These are phyloP conservation scores for Hydraecia micacea DNA, from an alignment of 2,888 invertebrate genomes.

Conservation along the genomic window DNA sequence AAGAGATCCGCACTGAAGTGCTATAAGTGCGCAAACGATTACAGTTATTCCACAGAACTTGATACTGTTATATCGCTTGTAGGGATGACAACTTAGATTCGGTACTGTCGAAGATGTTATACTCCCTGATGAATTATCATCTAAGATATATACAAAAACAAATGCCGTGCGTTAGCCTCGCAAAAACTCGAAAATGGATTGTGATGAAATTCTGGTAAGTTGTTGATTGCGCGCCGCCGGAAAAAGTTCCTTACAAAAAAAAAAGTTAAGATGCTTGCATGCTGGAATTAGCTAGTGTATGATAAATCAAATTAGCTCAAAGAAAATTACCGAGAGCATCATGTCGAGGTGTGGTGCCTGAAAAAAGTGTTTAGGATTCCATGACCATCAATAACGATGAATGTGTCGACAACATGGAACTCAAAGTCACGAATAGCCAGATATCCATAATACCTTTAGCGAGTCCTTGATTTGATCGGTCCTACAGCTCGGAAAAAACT, in stretches of 20 bases:
- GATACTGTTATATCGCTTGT: slow-evolving; percentile 19
- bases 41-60: slow-evolving; percentile 57
- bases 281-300: neutral
- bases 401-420: neutral
- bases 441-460: neutral
- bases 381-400: neutral
- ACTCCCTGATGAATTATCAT: neutral
- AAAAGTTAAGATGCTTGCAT: neutral
- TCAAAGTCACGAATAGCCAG: neutral
- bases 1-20: slow-evolving; percentile 78
- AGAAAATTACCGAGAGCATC: neutral
- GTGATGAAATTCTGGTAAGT: neutral
- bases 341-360: neutral
- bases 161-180: neutral
- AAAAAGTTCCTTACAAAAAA: neutral
- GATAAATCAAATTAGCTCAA: no score
- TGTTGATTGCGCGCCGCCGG: neutral
- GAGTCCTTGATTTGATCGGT: neutral
- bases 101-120: no score
- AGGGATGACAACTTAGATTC: neutral
- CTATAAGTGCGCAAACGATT: slow-evolving; percentile 77
- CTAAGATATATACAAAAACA: neutral
- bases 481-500: neutral
- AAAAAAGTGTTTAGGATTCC: neutral
- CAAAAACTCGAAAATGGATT: neutral